Base-by-base conservation (phyloP, 1,140 invertebrate species). In the Penaeus chinensis region DNA sequence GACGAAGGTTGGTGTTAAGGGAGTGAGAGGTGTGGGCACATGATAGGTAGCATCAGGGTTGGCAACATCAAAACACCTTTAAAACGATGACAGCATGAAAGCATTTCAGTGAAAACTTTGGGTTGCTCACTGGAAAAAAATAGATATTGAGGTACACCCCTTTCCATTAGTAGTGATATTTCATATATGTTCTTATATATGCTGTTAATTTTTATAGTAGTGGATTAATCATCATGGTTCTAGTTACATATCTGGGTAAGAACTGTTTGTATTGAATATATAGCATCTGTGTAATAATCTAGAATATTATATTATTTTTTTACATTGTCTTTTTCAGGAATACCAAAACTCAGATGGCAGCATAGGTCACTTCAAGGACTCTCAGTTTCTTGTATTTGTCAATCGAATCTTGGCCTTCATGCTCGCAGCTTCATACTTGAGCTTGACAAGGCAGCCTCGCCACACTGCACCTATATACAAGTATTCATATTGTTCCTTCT, bases 401-500 rank as follows among this genome's bases (percentile, higher is more conserved):
- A 94, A 94, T 90, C 91, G 94, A 76, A 92, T 90, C 47, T 74
- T 90, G 63, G 90, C 90, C 10, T 89, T 90, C 69, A 32, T 89
- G 32, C 71, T 90, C 22, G 80, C 89, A 20, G 89, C 86, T 5
- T n/a, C 74, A 16, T 90, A 90, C 62, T 71, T 90, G 5, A 37
- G 69, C 5, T 54, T 88, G 22, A 83, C 80, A 8, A 85, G 90
- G n/a, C 95, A 96, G 89, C 95, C 96, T 11, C 93, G 95, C 11
- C 95, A 97, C 91, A 94, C 94, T 71, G 96, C 97, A 79, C 98
- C 99, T 8, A 93, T 99, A 4, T 99, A 99, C 92, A 98, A 98
- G 93, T 99, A 99, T 93, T 96, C 96, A 0, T 99, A 96, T 93
- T 98, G 97, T 92, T 98, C 98, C 0, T 95, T 99, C 90, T 99